These are phyloP conservation scores for Meta bourneti DNA, from an alignment of 2,888 invertebrate species.

Conservation along the genomic window DNA sequence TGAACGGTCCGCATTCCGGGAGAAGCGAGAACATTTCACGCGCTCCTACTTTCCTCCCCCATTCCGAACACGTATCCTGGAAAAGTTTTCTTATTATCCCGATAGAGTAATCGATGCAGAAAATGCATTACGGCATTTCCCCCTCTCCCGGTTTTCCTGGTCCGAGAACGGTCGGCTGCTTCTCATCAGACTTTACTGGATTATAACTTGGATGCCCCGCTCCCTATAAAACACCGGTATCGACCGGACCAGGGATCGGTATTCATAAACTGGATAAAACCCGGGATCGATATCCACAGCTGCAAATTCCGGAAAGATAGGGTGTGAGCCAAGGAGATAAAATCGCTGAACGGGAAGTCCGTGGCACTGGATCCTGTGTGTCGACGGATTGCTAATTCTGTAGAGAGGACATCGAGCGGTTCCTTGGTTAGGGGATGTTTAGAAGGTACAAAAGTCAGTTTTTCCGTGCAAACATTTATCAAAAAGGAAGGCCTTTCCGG, in stretches of 20 bases:
- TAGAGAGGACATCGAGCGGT: no score
- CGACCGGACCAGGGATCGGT: constrained; percentile 60
- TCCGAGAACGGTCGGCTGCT: constrained; percentile 57
- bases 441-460: no score
- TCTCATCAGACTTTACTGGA: constrained; percentile 73
- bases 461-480: no score
- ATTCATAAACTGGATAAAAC: constrained; percentile 68
- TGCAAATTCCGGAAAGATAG: constrained; percentile 62
- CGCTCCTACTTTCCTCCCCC: constrained; percentile 47
- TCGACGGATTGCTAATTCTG: background rate
- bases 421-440: no score
- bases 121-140: constrained; percentile 68
- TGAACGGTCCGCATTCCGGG: constrained; percentile 38
- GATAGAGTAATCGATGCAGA: constrained; percentile 76
- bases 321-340: constrained; percentile 11
- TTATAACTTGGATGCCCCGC: constrained; percentile 65
- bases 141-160: background rate
- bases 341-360: background rate
- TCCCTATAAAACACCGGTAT: constrained; percentile 72
- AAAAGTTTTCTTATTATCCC: constrained; percentile 76
- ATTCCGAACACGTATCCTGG: constrained; percentile 63
- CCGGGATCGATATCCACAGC: constrained; percentile 64
- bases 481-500: no score
- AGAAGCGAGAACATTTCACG: constrained; percentile 62
- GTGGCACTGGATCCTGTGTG: background rate